Base-by-base conservation (phyloP, 2,113 vertebrate species). In the pig (Sus scrofa) region DNA sequence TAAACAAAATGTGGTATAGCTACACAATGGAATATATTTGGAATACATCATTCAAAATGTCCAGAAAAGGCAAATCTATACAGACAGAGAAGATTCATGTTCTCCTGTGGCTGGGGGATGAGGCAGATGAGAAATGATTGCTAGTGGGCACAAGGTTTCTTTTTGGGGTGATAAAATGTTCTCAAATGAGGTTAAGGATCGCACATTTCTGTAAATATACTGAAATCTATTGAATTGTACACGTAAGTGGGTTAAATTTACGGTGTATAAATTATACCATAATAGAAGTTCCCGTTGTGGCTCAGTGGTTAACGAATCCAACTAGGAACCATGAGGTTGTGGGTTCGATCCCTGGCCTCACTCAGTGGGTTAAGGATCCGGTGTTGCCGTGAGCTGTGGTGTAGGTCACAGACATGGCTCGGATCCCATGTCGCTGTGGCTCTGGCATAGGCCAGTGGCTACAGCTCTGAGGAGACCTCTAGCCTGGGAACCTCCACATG, bases 201-300 rank as follows among this genome's bases (percentile, higher is more conserved):
- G 78, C 54, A 56, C 27, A 90, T 68, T 27, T 91, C 68, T 97
- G 52, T 71, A 77, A 87, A 65, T 94, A 86, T 32, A 89, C 39
- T 82, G 84, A 92, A 87, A 77, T 65, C 60, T 37, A 67, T 34
- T 60, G 67, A 93, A 52, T 70, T 83, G 14, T 58, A 82, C 3
- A 54, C 50, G 77, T 70, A 83, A 54, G 34, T 87, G 50, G 44
- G 15, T 79, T 54, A 92, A 89, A 10, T 83, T 86, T 86, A 37
- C 54, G 62, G 22, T 73, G 34, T 18, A 3, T 34, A 95, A 96
- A 63, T 79, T 50, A 20, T 44, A 84, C 65, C 34, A 65, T 86
- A 70, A 83, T 83, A 63, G n/a, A n/a, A n/a, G n/a, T n/a, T n/a
- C n/a, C n/a, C n/a, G n/a, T n/a, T n/a, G n/a, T n/a, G n/a, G n/a